Evolutionary conservation across 2,888 invertebrate species (phyloP), one percentile per base, ranked within the genome.

Genomic region (Caenorhabditis sinica): DNA sequence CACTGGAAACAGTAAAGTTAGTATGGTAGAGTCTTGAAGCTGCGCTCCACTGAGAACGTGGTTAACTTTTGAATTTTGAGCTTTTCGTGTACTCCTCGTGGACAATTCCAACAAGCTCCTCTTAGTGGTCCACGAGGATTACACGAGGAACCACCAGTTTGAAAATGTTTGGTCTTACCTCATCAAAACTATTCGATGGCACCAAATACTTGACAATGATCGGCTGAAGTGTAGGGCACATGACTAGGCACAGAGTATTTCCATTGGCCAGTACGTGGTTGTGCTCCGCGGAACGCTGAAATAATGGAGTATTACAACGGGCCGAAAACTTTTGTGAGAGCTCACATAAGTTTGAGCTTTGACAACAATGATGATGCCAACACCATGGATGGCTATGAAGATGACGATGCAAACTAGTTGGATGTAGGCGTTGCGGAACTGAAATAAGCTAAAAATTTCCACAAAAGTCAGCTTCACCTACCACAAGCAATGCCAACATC

Each of bases 251-350:
- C 25, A 82, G 53, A 1, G 86, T 87, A 45, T 87, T 87, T 9
- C 87, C 87, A 43, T 87, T 87, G 8, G 84, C 87, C n/a, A 87
- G 75, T n/a, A 87, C 61, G 49, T 86, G 84, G 45, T 82, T 73
- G 61, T 87, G 82, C 53, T 87, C 76, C 0, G 71, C 76, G 17
- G 87, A 77, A 1, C 83, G 66, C 87, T 87, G 77, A 58, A 83
- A 77, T 13, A 4, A n/a, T 13, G 2, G 11, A 1, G 1, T 45
- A 15, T 33, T 15, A 17, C 20, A 61, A 33, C 17, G 3, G 20
- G 25, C 11, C 25, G 20, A 11, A 33, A 30, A 79, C n/a, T n/a
- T n/a, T n/a, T n/a, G n/a, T n/a, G n/a, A n/a, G 9, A 5, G 40
- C 49, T 75, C 20, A 87, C 87, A 36, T 58, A 83, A 25, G 73